phyloP scores from a whole-genome alignment of 2,113 vertebrate species.

The Bos javanicus region DNA sequence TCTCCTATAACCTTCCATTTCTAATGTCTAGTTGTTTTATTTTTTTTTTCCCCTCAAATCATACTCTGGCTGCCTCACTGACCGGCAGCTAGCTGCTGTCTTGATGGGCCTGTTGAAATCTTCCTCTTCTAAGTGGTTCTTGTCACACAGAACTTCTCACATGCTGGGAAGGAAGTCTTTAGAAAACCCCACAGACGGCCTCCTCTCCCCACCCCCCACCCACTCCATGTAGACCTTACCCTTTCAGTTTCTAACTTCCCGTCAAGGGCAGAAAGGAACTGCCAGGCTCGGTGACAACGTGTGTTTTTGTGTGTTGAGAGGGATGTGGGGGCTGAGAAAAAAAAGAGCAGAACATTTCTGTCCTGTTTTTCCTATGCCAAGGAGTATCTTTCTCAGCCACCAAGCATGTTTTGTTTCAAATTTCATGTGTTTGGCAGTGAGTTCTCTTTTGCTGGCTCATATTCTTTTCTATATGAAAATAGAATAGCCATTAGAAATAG shows the following conservation, averaged over 20 bases:
- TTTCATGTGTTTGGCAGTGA: neutral
- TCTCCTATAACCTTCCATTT: neutral
- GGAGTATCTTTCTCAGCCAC: neutral
- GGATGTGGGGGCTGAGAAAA: neutral
- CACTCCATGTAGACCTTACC: neutral
- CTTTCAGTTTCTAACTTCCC: slow-evolving; percentile 9
- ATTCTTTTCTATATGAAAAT: neutral
- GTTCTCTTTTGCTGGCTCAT: neutral
- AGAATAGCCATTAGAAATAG: neutral
- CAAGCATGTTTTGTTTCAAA: neutral
- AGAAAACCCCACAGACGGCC: slow-evolving; percentile 36
- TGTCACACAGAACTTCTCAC: neutral
- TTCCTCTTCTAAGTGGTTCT: neutral
- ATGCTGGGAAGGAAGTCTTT: slow-evolving; percentile 24
- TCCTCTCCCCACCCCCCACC: neutral
- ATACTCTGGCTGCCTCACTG: neutral
- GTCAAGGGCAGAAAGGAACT: neutral
- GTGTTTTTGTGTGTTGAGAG: neutral
- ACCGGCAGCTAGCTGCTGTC: neutral
- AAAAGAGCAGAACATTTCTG: neutral
- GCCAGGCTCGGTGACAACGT: neutral
- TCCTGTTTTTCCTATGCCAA: neutral
- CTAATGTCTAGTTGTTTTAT: neutral
- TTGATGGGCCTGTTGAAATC: neutral
- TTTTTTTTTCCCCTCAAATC: neutral